Conservation (phyloP, 2,888 invertebrate species). For the Xiphydria camelus region DNA sequence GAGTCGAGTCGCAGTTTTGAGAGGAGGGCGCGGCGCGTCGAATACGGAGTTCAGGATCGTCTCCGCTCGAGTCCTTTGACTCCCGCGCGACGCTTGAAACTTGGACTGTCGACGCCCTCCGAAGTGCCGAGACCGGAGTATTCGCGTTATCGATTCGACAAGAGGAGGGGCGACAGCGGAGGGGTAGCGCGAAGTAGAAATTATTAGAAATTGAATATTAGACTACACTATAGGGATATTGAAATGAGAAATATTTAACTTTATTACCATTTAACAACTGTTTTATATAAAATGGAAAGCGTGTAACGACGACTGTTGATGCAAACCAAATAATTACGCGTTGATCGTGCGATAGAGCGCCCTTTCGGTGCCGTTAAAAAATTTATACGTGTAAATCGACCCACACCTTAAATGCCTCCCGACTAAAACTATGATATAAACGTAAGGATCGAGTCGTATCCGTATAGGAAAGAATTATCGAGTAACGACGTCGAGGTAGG, state of each 20-base stretch:
- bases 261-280: constrained; percentile 1
- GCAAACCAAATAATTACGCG: constrained; percentile 1
- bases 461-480: neutral
- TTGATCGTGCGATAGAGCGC: neutral
- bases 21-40: no score
- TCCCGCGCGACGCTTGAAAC: no score
- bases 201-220: no score
- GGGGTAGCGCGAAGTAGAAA: no score
- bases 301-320: constrained; percentile 3
- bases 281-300: constrained; percentile 3
- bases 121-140: no score
- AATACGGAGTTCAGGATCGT: no score
- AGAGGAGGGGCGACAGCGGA: no score
- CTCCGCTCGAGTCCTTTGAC: no score
- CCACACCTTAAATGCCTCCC: constrained; percentile 41
- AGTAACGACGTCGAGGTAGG: neutral
- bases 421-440: neutral
- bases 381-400: constrained; percentile 41
- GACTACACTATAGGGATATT: neutral
- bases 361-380: constrained; percentile 27
- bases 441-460: neutral
- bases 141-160: no score
- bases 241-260: constrained; percentile 2
- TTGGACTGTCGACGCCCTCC: no score
- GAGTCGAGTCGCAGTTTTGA: no score